Conservation (phyloP, 2,113 vertebrate genomes). For the Alaudala cheleensis region DNA sequence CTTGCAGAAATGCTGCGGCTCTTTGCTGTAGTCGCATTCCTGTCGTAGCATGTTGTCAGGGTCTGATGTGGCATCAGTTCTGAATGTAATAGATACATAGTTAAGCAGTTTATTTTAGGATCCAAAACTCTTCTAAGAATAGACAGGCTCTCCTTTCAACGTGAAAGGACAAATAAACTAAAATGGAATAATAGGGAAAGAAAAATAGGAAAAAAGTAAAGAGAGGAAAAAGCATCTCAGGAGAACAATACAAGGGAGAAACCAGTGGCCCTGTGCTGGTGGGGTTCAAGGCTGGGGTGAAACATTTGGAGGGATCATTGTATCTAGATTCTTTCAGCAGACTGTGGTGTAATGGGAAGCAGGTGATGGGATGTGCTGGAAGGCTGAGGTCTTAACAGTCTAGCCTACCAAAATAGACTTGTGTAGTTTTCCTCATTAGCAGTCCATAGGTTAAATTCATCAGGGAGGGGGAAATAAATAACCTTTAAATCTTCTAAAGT, state of each 20-base stretch:
- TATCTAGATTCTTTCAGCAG: background rate
- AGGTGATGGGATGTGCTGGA: background rate
- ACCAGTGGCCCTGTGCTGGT: background rate
- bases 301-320: background rate
- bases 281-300: background rate
- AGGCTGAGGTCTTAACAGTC: background rate
- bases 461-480: background rate
- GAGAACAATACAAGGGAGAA: background rate
- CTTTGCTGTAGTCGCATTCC: background rate
- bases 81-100: slow-evolving; percentile 63
- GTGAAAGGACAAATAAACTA: slow-evolving; percentile 48
- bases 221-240: background rate
- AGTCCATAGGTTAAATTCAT: background rate
- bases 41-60: background rate
- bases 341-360: background rate
- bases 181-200: background rate
- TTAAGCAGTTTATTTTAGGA: slow-evolving; percentile 64
- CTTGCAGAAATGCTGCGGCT: background rate
- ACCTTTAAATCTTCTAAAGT: background rate
- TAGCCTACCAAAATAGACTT: background rate
- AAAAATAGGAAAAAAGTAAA: background rate
- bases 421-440: background rate
- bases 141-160: slow-evolving; percentile 35
- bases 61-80: slow-evolving; percentile 37
- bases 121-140: slow-evolving; percentile 43